Percentiles rank a stretch among this genome's conserved stretches.
These are phyloP conservation scores for Drosophila yooni DNA, from an alignment of 2,888 invertebrate species.

Conservation along the genomic window DNA sequence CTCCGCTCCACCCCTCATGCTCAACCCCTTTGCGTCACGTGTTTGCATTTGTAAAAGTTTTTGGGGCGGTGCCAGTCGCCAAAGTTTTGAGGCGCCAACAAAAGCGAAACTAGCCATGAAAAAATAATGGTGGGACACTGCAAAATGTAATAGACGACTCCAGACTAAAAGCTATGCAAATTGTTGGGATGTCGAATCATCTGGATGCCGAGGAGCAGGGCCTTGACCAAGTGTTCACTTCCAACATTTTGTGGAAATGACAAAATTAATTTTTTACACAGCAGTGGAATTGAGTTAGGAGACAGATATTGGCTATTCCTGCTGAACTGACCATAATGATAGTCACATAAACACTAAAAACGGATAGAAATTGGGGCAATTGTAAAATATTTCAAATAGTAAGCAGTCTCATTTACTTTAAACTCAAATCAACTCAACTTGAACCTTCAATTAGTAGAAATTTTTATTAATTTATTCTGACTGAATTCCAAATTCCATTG, in stretches of 20 bases:
- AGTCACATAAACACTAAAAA: not conserved
- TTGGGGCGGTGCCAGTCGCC: slow-evolving; percentile 67
- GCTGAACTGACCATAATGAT: not conserved
- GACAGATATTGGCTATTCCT: not conserved
- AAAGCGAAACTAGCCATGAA: slow-evolving; percentile 45
- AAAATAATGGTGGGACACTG: slow-evolving; percentile 22
- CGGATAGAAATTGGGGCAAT: no score
- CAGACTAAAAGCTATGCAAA: slow-evolving; percentile 72
- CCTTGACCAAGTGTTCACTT: slow-evolving; percentile 63
- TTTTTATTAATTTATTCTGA: not conserved
- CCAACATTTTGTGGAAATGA: slow-evolving; percentile 26
- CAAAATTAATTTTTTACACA: slow-evolving; percentile 48
- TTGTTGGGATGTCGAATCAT: slow-evolving; percentile 34
- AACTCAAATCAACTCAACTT: not conserved
- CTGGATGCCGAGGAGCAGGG: not conserved
- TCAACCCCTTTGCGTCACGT: slow-evolving; percentile 47
- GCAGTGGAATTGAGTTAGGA: not conserved
- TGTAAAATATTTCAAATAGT: not conserved
- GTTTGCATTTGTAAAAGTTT: slow-evolving; percentile 54
- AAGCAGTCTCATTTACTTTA: not conserved
- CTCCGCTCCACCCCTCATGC: no score
- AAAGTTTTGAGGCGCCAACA: slow-evolving; percentile 74
- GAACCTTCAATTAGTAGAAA: not conserved
- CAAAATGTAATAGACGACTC: slow-evolving; percentile 27
- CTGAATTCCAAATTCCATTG: slow-evolving; percentile 25